These are phyloP conservation scores for Noctua pronuba DNA, from an alignment of 2,888 invertebrate species.

Conservation along the genomic window DNA sequence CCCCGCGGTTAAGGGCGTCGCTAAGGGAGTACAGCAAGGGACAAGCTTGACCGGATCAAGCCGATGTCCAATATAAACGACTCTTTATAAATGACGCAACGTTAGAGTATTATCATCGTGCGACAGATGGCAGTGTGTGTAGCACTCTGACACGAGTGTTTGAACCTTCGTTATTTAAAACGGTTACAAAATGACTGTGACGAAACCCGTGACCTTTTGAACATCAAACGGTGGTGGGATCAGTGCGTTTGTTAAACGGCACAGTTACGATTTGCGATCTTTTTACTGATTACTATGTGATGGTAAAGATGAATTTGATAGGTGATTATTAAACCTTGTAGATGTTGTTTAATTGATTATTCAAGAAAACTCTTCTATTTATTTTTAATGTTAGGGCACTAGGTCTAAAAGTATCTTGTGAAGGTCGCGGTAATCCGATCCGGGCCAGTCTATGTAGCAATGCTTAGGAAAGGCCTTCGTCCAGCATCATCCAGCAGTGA, in stretches of 20 bases:
- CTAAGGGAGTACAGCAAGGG: not conserved
- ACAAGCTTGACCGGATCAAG: not conserved
- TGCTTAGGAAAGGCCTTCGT: not conserved
- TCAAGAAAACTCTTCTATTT: not conserved
- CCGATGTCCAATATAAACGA: not conserved
- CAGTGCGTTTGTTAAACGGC: constrained; percentile 58
- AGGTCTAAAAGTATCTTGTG: not conserved
- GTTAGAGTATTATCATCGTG: constrained; percentile 42
- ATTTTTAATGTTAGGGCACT: not conserved
- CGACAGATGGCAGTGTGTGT: constrained; percentile 48
- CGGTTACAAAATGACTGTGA: constrained; percentile 75
- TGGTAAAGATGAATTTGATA: constrained; percentile 16
- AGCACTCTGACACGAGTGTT: constrained; percentile 67
- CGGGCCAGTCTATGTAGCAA: not conserved
- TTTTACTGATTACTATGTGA: constrained; percentile 43
- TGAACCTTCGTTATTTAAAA: constrained; percentile 78
- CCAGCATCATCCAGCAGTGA: not conserved
- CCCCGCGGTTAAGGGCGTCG: not conserved
- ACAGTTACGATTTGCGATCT: constrained; percentile 58
- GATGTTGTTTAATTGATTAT: not conserved
- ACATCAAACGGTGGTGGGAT: constrained; percentile 63
- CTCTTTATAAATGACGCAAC: constrained; percentile 52
- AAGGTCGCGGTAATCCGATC: not conserved
- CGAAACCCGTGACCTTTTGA: constrained; percentile 75
- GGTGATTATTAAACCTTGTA: not conserved